Conservation (phyloP, 2,113 vertebrate species). For the Arothron firmamentum region DNA sequence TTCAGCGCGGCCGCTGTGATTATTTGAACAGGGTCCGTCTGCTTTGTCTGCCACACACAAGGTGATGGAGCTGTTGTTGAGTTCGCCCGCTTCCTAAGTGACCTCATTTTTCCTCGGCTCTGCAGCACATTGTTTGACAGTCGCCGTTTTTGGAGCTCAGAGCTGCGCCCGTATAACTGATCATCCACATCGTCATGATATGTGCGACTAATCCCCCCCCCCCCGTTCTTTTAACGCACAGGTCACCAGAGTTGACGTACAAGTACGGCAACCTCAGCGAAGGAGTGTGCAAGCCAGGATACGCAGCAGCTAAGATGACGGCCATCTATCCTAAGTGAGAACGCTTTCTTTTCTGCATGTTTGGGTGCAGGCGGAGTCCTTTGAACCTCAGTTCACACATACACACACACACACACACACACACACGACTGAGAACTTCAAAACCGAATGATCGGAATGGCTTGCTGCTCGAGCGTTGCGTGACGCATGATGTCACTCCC, state of each 20-base stretch:
- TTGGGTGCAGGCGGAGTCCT: background rate
- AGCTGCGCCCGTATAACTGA: constrained; percentile 29
- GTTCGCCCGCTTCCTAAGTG: constrained; percentile 30
- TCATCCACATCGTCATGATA: constrained; percentile 24
- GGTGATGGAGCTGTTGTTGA: constrained; percentile 38
- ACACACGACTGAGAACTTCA: constrained; percentile 7
- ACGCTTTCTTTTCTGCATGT: constrained; percentile 2
- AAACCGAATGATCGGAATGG: constrained; percentile 24
- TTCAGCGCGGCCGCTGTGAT: constrained; percentile 49
- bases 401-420: background rate
- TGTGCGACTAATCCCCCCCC: constrained; percentile 38
- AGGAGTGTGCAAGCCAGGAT: constrained; percentile 88
- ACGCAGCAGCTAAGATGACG: constrained; percentile 90
- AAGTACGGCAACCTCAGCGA: constrained; percentile 92
- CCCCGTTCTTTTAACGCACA: constrained; percentile 56
- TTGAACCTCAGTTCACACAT: background rate
- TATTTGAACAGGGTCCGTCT: constrained; percentile 59
- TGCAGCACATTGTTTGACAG: constrained; percentile 50
- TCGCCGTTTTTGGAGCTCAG: constrained; percentile 24
- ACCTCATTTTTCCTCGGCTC: constrained; percentile 13
- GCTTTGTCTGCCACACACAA: constrained; percentile 57
- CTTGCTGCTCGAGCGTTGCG: constrained; percentile 28
- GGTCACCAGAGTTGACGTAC: constrained; percentile 82
- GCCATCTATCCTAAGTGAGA: constrained; percentile 95
- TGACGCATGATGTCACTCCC: constrained; percentile 62